Base-by-base conservation (phyloP, 2,797 vertebrate genomes). In the Helostoma temminkii region DNA sequence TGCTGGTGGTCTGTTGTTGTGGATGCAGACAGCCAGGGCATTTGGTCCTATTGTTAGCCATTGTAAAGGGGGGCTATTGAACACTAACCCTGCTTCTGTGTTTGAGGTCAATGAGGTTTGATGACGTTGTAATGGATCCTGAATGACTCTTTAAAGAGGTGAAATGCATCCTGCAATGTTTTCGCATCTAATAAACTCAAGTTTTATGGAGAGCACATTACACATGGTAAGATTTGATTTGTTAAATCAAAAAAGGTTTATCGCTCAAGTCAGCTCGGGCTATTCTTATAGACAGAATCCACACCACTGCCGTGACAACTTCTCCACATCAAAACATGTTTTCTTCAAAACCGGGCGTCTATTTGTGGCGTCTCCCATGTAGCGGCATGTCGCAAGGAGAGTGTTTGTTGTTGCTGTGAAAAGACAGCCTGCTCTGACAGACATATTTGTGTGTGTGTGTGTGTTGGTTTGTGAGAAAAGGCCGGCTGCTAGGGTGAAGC, bases 21-120 rank as follows among this genome's bases (percentile, higher is more conserved):
- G 88, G 93, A 91, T 67, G 70, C 89, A 63, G 77, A 88, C 88
- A 82, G 80, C 84, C 71, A 37, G 81, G 81, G 86, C 86, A 93
- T 93, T 94, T 95, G 89, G 92, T 92, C 74, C 81, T 90, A 91
- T 93, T 93, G 85, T 91, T 89, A 76, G 79, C 75, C 89, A 88
- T 93, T 92, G 83, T 91, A 87, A 54, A 67, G 64, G 58, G 68
- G 41, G 60, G 62, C 81, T 71, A 74, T 88, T 87, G 87, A 86
- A 57, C 53, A 57, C 53, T 32, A 37, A 63, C 71, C 72, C 83
- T 79, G 85, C 65, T 68, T 74, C 82, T 87, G 80, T 66, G 77
- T 55, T 67, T 28, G 79, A 72, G 90, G 90, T 91, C 86, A 91
- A 78, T 71, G 82, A 87, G 89, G 71, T 86, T 82, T 74, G 68